phyloP scores from a whole-genome alignment of 2,797 vertebrate genomes.

The Zalophus californianus region DNA sequence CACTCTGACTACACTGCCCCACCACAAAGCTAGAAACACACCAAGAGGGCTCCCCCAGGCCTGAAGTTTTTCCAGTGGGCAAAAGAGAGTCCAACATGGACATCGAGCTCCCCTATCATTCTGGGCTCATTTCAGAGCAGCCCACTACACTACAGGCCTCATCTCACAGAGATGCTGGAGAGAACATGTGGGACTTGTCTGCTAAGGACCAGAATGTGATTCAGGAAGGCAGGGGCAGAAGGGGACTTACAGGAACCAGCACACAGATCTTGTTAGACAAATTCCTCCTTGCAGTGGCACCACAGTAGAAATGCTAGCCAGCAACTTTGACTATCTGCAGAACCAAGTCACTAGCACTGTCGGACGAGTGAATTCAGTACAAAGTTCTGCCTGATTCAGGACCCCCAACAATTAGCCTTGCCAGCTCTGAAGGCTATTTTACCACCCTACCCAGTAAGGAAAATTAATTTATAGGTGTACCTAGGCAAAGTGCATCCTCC shows the following conservation, averaged over 20 bases:
- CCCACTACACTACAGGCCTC: too few relatives aligned
- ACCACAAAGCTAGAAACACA: not conserved
- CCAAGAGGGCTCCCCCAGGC: not conserved
- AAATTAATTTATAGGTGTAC: not conserved
- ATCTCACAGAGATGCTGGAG: too few relatives aligned
- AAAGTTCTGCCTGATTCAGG: not conserved
- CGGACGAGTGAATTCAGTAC: not conserved
- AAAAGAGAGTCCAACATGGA: not conserved
- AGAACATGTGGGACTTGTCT: not conserved
- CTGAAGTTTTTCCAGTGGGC: not conserved
- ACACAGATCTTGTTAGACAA: too few relatives aligned
- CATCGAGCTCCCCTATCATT: not conserved
- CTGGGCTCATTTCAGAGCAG: too few relatives aligned
- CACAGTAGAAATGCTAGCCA: too few relatives aligned
- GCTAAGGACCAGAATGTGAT: not conserved
- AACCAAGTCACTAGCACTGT: too few relatives aligned
- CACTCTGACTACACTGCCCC: not conserved
- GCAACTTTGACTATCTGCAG: not conserved
- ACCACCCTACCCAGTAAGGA: not conserved
- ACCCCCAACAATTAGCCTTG: not conserved
- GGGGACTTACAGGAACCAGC: not conserved
- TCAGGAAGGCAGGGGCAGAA: not conserved
- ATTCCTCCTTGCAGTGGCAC: not conserved
- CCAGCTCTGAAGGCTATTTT: not conserved
- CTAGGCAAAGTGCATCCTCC: not conserved